Conservation (phyloP, 2,113 vertebrate species). For the Bagarius yarrelli region DNA sequence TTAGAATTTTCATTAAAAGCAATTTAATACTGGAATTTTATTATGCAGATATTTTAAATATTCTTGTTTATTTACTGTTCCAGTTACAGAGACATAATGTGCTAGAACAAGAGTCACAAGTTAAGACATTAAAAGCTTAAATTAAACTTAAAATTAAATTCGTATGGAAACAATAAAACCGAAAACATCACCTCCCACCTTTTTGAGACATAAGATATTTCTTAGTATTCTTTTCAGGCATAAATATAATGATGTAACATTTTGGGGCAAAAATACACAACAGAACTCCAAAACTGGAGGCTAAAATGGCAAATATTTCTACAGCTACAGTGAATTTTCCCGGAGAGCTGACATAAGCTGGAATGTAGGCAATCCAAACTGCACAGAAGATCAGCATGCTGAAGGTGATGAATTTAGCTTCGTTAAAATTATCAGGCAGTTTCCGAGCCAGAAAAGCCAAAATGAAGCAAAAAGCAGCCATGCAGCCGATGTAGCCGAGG, state of each 20-base stretch:
- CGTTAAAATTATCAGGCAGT: too few species aligned
- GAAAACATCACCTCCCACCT: constrained; percentile 28
- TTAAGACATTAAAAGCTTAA: background rate
- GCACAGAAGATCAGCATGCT: constrained; percentile 77
- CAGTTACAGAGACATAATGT: background rate
- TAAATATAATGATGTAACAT: constrained; percentile 73
- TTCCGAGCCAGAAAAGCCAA: constrained; percentile 75
- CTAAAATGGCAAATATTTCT: constrained; percentile 77
- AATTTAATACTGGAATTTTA: background rate
- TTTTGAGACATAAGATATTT: constrained; percentile 66
- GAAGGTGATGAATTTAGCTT: constrained; percentile 76
- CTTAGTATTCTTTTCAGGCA: constrained; percentile 71
- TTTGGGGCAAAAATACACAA: constrained; percentile 75
- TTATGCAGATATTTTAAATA: background rate
- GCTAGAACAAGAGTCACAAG: background rate
- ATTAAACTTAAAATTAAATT: background rate
- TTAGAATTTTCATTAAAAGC: background rate
- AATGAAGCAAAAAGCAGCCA: constrained; percentile 70
- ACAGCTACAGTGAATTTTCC: constrained; percentile 73
- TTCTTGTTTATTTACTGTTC: background rate
- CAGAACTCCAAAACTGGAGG: constrained; percentile 74
- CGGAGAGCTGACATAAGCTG: constrained; percentile 74
- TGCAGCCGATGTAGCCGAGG: constrained; percentile 72
- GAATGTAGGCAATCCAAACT: constrained; percentile 75
- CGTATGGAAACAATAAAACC: background rate